Evolutionary conservation across 2,113 vertebrate species (phyloP).

Genomic region (Ardeotis arabs): DNA sequence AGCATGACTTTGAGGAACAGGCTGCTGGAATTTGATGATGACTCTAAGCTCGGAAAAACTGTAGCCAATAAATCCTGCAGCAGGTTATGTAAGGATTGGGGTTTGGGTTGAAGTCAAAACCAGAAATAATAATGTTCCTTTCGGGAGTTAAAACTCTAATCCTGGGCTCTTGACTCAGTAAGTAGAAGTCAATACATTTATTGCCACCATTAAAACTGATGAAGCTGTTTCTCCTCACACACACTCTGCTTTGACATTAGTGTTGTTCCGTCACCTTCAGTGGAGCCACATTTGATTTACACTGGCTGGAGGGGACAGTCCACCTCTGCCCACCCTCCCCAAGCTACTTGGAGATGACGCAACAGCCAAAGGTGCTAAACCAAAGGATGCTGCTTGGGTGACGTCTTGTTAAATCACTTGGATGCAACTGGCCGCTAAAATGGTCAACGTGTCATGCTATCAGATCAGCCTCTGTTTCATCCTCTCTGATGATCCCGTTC

Average conservation of each 20-base stretch:
- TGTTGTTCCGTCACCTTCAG: neutral
- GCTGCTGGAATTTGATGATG: neutral
- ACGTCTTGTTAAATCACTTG: neutral
- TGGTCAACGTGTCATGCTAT: rapidly evolving
- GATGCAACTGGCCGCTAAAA: neutral
- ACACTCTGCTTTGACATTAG: neutral
- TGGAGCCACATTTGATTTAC: neutral
- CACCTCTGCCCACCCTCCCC: neutral
- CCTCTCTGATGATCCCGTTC: neutral
- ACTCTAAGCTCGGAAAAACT: neutral
- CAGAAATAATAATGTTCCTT: neutral
- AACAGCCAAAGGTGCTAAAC: neutral
- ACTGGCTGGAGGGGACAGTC: neutral
- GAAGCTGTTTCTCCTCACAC: neutral
- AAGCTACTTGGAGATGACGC: neutral
- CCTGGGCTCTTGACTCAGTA: neutral
- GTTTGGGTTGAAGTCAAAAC: neutral
- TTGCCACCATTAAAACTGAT: neutral
- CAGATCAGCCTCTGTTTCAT: neutral
- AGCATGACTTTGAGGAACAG: neutral
- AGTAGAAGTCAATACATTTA: neutral
- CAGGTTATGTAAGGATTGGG: neutral
- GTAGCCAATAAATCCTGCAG: neutral
- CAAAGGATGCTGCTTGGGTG: neutral
- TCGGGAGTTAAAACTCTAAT: neutral